phyloP scores from a whole-genome alignment of 1,140 invertebrate genomes.

The Drosophila trapezifrons region DNA sequence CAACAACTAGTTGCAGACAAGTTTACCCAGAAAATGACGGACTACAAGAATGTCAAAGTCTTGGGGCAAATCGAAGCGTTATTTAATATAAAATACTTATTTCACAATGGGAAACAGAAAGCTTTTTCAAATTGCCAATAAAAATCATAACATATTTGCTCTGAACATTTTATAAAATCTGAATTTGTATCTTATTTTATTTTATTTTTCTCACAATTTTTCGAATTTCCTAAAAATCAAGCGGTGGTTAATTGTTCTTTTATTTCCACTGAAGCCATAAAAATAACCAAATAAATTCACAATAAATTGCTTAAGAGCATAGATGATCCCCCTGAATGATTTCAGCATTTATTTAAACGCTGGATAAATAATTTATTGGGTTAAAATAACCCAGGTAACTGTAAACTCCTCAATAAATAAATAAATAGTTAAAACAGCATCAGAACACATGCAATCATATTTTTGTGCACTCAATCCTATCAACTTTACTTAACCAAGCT shows the following conservation, averaged over 20 bases:
- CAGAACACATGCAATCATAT: constrained; percentile 7
- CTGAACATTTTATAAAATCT: too few relatives aligned
- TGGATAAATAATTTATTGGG: background rate
- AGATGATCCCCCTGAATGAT: background rate
- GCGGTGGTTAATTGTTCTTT: background rate
- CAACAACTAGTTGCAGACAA: constrained; percentile 52
- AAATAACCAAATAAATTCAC: background rate
- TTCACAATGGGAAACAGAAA: background rate
- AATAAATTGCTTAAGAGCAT: background rate
- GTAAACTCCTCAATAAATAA: background rate
- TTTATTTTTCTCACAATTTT: too few relatives aligned
- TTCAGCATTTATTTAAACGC: background rate
- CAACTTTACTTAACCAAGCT: constrained; percentile 14
- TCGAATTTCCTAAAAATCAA: background rate
- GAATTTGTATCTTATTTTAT: too few relatives aligned
- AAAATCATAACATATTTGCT: too few relatives aligned
- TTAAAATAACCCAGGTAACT: background rate
- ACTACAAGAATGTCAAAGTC: constrained; percentile 6
- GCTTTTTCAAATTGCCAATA: too few relatives aligned
- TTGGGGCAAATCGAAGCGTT: background rate
- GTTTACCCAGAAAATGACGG: constrained; percentile 21
- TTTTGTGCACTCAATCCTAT: constrained; percentile 18
- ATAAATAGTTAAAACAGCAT: constrained; percentile 5
- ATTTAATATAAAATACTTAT: background rate
- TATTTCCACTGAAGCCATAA: background rate